phyloP scores from a whole-genome alignment of 2,113 vertebrate genomes.

The Mormyrus iriodes region DNA sequence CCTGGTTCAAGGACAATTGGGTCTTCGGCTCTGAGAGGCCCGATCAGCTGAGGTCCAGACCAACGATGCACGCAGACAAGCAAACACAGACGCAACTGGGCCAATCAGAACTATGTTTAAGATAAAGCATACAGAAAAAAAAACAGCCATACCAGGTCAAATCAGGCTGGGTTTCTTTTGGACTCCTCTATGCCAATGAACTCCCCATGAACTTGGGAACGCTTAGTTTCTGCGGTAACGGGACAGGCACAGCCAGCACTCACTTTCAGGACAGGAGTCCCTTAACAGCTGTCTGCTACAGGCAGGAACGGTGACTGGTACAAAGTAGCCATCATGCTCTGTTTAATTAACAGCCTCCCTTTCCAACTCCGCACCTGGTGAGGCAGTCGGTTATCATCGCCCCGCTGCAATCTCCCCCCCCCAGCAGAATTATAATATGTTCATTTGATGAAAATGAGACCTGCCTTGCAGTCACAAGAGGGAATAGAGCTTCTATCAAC shows the following conservation, averaged over 20 bases:
- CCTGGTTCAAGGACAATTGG: neutral
- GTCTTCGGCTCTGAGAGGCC: neutral
- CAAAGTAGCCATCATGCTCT: neutral
- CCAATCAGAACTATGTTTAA: conserved; percentile 41
- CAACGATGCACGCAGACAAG: conserved; percentile 23
- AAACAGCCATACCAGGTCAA: conserved; percentile 27
- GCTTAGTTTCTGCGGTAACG: neutral
- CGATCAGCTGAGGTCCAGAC: neutral
- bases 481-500: conserved; percentile 61
- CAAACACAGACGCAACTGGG: conserved; percentile 33
- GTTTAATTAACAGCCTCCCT: conserved; percentile 28
- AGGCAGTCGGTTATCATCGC: conserved; percentile 45
- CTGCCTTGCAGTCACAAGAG: conserved; percentile 53
- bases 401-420: conserved; percentile 45
- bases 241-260: neutral
- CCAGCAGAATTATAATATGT: conserved; percentile 60
- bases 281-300: neutral
- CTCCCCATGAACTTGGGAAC: neutral
- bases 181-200: conserved; percentile 18
- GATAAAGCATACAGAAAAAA: neutral
- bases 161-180: conserved; percentile 11
- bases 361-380: conserved; percentile 35
- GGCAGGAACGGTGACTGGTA: neutral
- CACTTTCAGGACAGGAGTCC: neutral
- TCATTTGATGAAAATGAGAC: conserved; percentile 62